Base-by-base conservation (phyloP, 2,113 vertebrate species). In the Castor canadensis region DNA sequence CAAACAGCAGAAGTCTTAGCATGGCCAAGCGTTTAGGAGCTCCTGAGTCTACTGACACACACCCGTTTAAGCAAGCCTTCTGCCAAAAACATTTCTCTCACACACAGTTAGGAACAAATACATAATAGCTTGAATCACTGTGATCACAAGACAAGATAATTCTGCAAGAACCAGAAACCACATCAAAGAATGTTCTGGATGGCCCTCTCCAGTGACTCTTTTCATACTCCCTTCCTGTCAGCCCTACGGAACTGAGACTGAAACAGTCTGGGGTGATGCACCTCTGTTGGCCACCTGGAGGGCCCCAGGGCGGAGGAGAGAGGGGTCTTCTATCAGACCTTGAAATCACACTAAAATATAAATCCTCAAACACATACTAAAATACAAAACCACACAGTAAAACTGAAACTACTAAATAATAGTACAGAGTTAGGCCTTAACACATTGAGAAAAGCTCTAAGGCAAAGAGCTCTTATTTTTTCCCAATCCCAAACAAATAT, bases 21-120 rank as follows among this genome's bases (percentile, higher is more conserved):
- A 79, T 52, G 15, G 71, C 75, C 88, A 80, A 64, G 92, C 77
- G 67, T 58, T 13, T 24, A 96, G 81, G 30, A 17, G 76, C 87
- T 38, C 72, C 81, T 24, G 67, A 62, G 79, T 85, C 60, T 47
- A 81, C 0, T 72, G 38, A 87, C 77, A 92, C 13, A 54, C 32
- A 96, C 73, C 92, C 67, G 1, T 49, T 69, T 62, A 75, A 89
- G 92, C 32, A 15, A 87, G 88, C 3, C 71, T 72, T 82, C 88
- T 91, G 75, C 95, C 93, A 67, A 95, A 89, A 95, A 92, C 19
- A 87, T 56, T 89, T 80, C 85, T 94, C 89, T 96, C 92, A 77
- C 30, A 30, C 69, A 87, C 73, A 71, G 82, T 30, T 83, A 20
- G 52, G 87, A 95, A 89, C 92, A 89, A 16, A 96, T 30, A 92